A percentile compares a stretch with the other conserved stretches of the same genome.
phyloP scores from a whole-genome alignment of 2,888 invertebrate genomes.

The Polylopha cassiicola region DNA sequence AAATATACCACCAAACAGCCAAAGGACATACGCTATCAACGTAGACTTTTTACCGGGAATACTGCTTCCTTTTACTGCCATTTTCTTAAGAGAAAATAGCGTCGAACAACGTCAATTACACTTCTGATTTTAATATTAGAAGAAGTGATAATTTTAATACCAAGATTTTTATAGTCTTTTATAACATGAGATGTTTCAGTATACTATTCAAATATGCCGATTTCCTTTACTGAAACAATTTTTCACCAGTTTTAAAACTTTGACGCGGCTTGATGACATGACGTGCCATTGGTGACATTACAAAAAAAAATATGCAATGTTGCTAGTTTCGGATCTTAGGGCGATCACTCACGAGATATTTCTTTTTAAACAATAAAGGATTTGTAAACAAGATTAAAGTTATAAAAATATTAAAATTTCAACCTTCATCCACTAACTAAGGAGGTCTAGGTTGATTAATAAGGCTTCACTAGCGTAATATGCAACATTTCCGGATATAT shows the following conservation, averaged over 20 bases:
- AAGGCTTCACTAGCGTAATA: no score
- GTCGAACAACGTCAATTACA: slow-evolving; percentile 11
- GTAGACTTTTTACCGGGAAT: slow-evolving; percentile 73
- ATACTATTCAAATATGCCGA: background rate
- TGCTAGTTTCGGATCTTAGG: slow-evolving; percentile 2
- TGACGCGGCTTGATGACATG: slow-evolving; percentile 19
- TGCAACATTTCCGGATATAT: no score
- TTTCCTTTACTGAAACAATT: slow-evolving; percentile 8
- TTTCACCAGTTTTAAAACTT: slow-evolving; percentile 16
- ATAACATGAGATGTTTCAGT: background rate
- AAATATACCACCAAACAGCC: slow-evolving; percentile 92
- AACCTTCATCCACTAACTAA: background rate
- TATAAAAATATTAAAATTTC: background rate
- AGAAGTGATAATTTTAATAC: background rate
- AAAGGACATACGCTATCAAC: slow-evolving; percentile 86
- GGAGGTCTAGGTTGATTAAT: slow-evolving; percentile 9
- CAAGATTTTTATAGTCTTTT: background rate
- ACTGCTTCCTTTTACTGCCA: slow-evolving; percentile 31
- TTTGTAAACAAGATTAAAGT: background rate
- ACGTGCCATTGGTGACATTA: slow-evolving; percentile 23
- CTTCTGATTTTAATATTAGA: background rate
- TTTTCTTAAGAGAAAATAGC: slow-evolving; percentile 23
- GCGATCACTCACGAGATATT: background rate
- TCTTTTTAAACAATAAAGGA: background rate
- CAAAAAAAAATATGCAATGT: slow-evolving; percentile 14